A percentile compares a stretch with the other conserved stretches of the same genome.
These are phyloP conservation scores for Spodoptera frugiperda DNA, from an alignment of 1,140 invertebrate species.

Conservation along the genomic window DNA sequence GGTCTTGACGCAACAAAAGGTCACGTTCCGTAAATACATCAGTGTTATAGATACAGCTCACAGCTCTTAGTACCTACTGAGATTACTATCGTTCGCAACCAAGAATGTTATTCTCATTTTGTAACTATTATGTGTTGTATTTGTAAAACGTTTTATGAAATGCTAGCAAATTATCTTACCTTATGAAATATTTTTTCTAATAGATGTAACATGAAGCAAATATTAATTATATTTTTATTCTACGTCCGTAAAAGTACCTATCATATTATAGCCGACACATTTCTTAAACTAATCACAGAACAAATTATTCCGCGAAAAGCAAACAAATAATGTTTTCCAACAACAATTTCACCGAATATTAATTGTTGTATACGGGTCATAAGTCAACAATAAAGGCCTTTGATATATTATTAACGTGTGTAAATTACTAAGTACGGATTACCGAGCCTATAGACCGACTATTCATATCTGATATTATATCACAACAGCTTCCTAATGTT, in stretches of 20 bases:
- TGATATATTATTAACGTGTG: slow-evolving; percentile 8
- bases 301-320: background rate
- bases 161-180: too few relatives aligned
- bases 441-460: background rate
- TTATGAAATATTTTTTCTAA: too few relatives aligned
- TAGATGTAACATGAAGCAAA: too few relatives aligned
- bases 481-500: background rate
- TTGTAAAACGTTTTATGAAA: too few relatives aligned
- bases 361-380: background rate
- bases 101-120: background rate
- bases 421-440: slow-evolving; percentile 13
- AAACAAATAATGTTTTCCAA: background rate
- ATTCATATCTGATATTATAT: background rate
- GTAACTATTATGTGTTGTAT: background rate
- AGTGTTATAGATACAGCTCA: background rate
- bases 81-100: too few relatives aligned
- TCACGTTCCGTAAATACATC: slow-evolving; percentile 37
- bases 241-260: background rate
- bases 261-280: background rate
- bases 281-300: too few relatives aligned
- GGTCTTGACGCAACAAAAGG: slow-evolving; percentile 18
- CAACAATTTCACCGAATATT: background rate
- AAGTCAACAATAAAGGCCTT: background rate
- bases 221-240: background rate
- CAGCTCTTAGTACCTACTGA: background rate